Percentiles rank a stretch among this genome's conserved stretches.
These are phyloP conservation scores for Conus ventricosus DNA, from an alignment of 1,140 invertebrate genomes.

Conservation along the genomic window DNA sequence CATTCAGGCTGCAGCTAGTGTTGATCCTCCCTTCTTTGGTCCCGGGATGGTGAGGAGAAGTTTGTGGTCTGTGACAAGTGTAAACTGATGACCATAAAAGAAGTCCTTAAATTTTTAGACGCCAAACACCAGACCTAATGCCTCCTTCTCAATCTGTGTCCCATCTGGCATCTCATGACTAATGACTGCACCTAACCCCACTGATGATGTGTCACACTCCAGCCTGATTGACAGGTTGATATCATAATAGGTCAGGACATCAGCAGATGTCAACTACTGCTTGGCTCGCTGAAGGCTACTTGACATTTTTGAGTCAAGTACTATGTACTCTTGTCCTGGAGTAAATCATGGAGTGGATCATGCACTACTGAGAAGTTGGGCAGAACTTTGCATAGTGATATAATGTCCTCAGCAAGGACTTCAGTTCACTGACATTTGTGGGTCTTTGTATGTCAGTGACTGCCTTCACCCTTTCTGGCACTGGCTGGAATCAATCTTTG, in stretches of 20 bases:
- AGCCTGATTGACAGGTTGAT: slow-evolving; percentile 55
- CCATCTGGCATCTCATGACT: slow-evolving; percentile 63
- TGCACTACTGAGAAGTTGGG: too few species aligned
- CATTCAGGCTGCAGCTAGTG: slow-evolving; percentile 59
- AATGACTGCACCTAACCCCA: slow-evolving; percentile 69
- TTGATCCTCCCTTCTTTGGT: too few species aligned
- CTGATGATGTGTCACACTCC: slow-evolving; percentile 64
- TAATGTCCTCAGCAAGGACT: too few species aligned
- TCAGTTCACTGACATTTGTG: too few species aligned
- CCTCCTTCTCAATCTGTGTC: slow-evolving; percentile 76
- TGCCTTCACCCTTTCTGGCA: too few species aligned
- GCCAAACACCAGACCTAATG: slow-evolving; percentile 74
- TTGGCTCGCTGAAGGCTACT: slow-evolving; percentile 41
- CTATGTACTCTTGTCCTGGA: slow-evolving; percentile 26
- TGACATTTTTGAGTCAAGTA: slow-evolving; percentile 42
- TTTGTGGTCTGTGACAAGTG: slow-evolving; percentile 57
- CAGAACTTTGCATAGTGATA: too few species aligned
- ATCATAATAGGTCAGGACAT: slow-evolving; percentile 62
- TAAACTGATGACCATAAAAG: too few species aligned
- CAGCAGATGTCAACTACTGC: slow-evolving; percentile 22
- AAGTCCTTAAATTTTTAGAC: slow-evolving; percentile 51
- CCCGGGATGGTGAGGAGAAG: neutral
- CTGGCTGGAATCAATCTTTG: too few species aligned
- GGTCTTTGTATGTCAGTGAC: too few species aligned
- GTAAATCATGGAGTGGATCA: too few species aligned